Base-by-base conservation (phyloP, 2,797 vertebrate genomes). In the Poeciliopsis presidionis region DNA sequence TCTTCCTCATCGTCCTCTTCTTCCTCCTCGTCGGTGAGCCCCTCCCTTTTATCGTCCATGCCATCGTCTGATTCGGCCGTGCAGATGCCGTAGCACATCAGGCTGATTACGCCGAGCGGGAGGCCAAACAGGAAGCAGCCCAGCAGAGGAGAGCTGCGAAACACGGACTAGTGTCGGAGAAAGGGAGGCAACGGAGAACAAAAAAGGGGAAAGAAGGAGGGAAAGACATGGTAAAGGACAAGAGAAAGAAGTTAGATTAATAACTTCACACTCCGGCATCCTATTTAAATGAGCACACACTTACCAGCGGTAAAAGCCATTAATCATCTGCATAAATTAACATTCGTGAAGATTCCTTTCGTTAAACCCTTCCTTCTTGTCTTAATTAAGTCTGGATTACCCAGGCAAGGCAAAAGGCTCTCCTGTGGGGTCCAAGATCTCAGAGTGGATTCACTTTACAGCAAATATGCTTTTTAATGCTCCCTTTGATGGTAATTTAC, bases 11-110 rank as follows among this genome's bases (percentile, higher is more conserved):
- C 91, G 5, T 95, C 96, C 18, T 70, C 67, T 8, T 94, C 95
- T 39, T 97, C 97, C 0, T 96, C 97, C 0, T 94, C 97, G 7
- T 90, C 96, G 12, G 95, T 95, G 67, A 95, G 91, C 0, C 86
- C 90, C 70, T 97, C 97, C 80, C 93, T 96, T 92, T 95, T 97
- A 92, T 97, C 97, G 2, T 97, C 96, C 0, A 93, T 77, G 0
- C 96, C 95, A 73, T 97, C 97, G 3, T 98, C 97, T 0, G 97
- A 91, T 88, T 99, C 97, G 0, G 97, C 98, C 0, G 97, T 98
- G 94, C 97, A 99, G 95, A 99, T 99, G 85, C 98, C 98, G 0
- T 99, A 99, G 91, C 98, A 99, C 98, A 99, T 99, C 93, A 99
- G 97, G 90, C 98, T 99, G 94, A 99, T 99, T 89, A 99, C 97